Evolutionary conservation across 2,888 invertebrate species (phyloP), one percentile per base, ranked within the genome.

Genomic region (Empis livida): DNA sequence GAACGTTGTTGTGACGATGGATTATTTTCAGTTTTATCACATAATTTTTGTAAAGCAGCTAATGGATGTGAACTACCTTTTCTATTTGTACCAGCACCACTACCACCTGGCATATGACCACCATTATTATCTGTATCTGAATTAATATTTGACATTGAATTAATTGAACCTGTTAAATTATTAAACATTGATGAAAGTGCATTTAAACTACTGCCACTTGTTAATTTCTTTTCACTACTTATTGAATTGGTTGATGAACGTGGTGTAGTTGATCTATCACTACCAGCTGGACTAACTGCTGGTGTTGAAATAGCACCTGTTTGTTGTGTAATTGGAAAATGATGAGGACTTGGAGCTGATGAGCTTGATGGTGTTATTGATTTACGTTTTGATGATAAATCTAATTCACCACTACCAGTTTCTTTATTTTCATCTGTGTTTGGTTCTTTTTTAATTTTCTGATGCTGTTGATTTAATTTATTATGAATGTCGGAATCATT

Each of bases 41-140:
- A 92, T 23, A 96, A 79, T 68, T 94, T 94, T 65, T 96, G 95
- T 47, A 96, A 72, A 2, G 94, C 94, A 16, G 94, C 93, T 57
- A 96, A 69, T 8, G 96, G 96, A 70, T 96, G 93, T 58, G 91
- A 84, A 31, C 63, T 65, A 1, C 61, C 52, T 42, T 64, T 64
- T 51, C 67, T 66, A 53, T 64, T 40, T 5, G 50, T 48, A 15
- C 30, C 27, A 11, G 45, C 46, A 23, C 49, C 42, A 15, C 41
- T 20, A 38, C 16, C 40, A 42, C 30, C 46, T 17, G 44, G 39
- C 43, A 48, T 8, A 48, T 17, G 10, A 51, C 39, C 1, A 46
- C 42, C 49, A 40, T 45, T 56, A n/a, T n/a, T n/a, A 39, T 50
- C 56, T 44, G 54, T 49, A 48, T 55, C 55, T 44, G 51, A 59